These are phyloP conservation scores for Xylota sylvarum DNA, from an alignment of 2,888 invertebrate species.

Conservation along the genomic window DNA sequence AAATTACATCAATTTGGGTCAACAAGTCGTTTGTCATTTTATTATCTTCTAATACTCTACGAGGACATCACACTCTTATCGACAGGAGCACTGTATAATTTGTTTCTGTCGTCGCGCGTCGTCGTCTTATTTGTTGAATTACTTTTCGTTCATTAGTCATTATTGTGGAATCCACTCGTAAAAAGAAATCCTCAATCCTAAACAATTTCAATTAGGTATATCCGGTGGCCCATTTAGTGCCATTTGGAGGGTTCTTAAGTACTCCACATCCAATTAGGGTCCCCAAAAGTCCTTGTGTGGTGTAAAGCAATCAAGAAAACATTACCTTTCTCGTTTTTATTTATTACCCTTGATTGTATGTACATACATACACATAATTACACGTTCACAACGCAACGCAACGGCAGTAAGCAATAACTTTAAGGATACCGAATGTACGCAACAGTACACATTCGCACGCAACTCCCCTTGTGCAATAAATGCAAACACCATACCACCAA, in stretches of 20 bases:
- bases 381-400: slow-evolving; percentile 4
- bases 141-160: slow-evolving; percentile 21
- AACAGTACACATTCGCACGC: not conserved
- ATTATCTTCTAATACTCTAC: slow-evolving; percentile 1
- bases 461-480: slow-evolving; percentile 1
- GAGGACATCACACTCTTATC: not conserved
- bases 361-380: not conserved
- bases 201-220: slow-evolving; percentile 23
- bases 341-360: slow-evolving; percentile 9
- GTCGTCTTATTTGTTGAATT: slow-evolving; percentile 3
- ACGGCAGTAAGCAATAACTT: slow-evolving; percentile 13
- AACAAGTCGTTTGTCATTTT: slow-evolving; percentile 11
- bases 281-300: slow-evolving; percentile 19
- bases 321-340: slow-evolving; percentile 1
- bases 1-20: not conserved
- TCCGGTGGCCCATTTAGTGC: not conserved
- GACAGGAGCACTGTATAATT: not conserved
- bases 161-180: slow-evolving; percentile 15
- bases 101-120: not conserved
- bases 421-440: not conserved
- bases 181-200: not conserved
- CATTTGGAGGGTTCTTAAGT: not conserved
- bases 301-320: slow-evolving; percentile 34
- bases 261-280: not conserved
- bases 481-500: slow-evolving; percentile 7